phyloP scores from a whole-genome alignment of 2,113 vertebrate species.

The Boleophthalmus pectinirostris region DNA sequence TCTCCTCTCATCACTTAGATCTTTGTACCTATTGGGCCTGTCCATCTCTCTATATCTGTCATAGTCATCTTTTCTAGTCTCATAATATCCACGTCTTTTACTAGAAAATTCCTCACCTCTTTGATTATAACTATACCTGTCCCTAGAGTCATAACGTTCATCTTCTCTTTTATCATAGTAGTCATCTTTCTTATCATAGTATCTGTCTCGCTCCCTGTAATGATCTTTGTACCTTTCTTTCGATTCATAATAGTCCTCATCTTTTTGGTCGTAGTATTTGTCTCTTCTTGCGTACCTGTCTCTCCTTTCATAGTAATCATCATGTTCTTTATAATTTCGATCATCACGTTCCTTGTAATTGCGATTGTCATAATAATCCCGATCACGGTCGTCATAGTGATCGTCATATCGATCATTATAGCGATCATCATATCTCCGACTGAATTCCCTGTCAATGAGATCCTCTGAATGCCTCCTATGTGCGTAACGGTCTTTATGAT shows the following conservation, averaged over 20 bases:
- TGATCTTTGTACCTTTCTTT: conserved; percentile 50
- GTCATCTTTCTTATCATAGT: conserved; percentile 38
- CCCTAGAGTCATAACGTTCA: conserved; percentile 46
- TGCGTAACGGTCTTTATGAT: conserved; percentile 39
- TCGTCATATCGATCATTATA: conserved; percentile 33
- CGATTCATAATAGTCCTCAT: conserved; percentile 50
- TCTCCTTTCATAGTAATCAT: conserved; percentile 44
- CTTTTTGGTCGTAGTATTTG: conserved; percentile 31
- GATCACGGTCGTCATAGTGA: conserved; percentile 42
- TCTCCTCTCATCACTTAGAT: conserved; percentile 47
- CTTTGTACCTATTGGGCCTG: conserved; percentile 45
- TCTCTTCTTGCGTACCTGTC: conserved; percentile 36
- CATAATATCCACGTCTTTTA: conserved; percentile 44
- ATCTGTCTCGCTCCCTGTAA: conserved; percentile 45
- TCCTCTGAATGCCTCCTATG: conserved; percentile 48
- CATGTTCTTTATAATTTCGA: conserved; percentile 45
- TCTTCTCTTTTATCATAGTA: conserved; percentile 31
- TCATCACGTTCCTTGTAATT: conserved; percentile 43
- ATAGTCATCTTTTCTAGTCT: conserved; percentile 49
- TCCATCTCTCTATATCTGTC: conserved; percentile 47
- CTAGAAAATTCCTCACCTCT: conserved; percentile 29
- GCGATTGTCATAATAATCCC: conserved; percentile 39
- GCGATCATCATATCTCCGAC: neutral
- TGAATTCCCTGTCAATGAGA: conserved; percentile 35
- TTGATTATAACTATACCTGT: conserved; percentile 29